These are phyloP conservation scores for Halocynthia aurantium DNA, from an alignment of 23 tunicate genomes.

Conservation along the genomic window DNA sequence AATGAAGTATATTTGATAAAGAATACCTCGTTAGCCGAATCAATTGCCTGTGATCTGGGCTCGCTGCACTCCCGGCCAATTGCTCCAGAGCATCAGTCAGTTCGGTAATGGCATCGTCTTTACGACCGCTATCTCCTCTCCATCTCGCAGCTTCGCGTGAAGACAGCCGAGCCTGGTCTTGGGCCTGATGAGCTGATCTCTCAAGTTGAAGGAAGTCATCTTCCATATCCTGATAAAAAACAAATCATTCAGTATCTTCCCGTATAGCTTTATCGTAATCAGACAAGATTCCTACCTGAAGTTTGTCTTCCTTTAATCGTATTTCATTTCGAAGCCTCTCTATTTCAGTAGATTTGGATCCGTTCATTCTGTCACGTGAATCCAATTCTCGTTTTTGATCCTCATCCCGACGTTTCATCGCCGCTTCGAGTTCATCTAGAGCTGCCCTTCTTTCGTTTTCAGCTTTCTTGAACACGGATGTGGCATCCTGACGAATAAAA, in stretches of 20 bases:
- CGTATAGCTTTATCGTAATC: background rate
- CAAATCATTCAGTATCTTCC: background rate
- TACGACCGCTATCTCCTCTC: conserved; percentile 16
- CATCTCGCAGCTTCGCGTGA: conserved; percentile 22
- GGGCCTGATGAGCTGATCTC: conserved; percentile 22
- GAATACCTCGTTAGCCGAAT: conserved; percentile 14
- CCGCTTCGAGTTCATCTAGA: conserved; percentile 31
- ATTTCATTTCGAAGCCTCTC: conserved; percentile 37
- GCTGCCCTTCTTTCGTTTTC: conserved; percentile 11
- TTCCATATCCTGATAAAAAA: conserved; percentile 3
- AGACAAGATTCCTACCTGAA: conserved; percentile 13
- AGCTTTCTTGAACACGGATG: conserved; percentile 22
- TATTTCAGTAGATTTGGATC: conserved; percentile 43
- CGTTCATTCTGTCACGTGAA: conserved; percentile 22
- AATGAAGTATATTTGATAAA: too few species aligned
- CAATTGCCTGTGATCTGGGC: conserved; percentile 8
- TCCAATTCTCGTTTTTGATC: conserved; percentile 17
- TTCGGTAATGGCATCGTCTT: conserved; percentile 11
- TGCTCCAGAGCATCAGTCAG: conserved; percentile 6
- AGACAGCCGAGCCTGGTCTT: background rate
- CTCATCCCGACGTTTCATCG: conserved; percentile 22
- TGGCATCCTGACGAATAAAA: conserved; percentile 39
- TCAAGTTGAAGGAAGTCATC: conserved; percentile 17
- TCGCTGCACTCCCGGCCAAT: background rate
- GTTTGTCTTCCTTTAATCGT: conserved; percentile 5